Conservation (phyloP, 2,888 invertebrate species). For the Thymelicus acteon region DNA sequence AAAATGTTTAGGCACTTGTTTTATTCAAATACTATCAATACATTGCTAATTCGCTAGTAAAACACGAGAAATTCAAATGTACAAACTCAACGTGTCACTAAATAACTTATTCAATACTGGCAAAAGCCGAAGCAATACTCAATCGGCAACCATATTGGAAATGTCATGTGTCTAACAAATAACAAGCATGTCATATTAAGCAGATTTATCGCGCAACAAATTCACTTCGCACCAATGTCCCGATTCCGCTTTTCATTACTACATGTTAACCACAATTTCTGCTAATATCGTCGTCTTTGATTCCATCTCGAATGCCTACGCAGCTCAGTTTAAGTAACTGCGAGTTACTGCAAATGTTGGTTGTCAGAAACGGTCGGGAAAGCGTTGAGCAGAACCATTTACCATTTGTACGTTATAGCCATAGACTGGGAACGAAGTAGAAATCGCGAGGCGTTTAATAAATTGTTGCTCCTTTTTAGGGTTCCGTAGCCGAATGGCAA, state of each 20-base stretch:
- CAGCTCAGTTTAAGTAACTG: constrained; percentile 36
- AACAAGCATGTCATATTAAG: neutral
- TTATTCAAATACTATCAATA: no score
- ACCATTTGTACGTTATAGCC: constrained; percentile 25
- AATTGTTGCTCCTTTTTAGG: no score
- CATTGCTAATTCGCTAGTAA: no score
- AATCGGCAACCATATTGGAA: neutral
- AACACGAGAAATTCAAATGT: no score
- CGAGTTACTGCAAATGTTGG: constrained; percentile 45
- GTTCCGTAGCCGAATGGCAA: no score
- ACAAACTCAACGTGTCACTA: neutral
- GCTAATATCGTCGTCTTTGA: constrained; percentile 39
- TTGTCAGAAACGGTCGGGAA: constrained; percentile 44
- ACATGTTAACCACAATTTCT: constrained; percentile 36
- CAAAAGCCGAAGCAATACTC: constrained; percentile 8
- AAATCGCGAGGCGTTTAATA: neutral
- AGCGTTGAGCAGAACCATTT: constrained; percentile 41
- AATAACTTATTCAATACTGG: constrained; percentile 19
- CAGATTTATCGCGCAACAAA: neutral
- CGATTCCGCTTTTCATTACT: constrained; percentile 11
- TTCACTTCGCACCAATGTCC: constrained; percentile 1
- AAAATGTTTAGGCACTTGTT: no score
- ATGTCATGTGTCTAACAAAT: neutral
- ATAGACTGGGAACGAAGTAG: constrained; percentile 2
- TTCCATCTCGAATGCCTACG: constrained; percentile 48